phyloP scores from a whole-genome alignment of 2,888 invertebrate genomes.

The Apotomis turbidana region DNA sequence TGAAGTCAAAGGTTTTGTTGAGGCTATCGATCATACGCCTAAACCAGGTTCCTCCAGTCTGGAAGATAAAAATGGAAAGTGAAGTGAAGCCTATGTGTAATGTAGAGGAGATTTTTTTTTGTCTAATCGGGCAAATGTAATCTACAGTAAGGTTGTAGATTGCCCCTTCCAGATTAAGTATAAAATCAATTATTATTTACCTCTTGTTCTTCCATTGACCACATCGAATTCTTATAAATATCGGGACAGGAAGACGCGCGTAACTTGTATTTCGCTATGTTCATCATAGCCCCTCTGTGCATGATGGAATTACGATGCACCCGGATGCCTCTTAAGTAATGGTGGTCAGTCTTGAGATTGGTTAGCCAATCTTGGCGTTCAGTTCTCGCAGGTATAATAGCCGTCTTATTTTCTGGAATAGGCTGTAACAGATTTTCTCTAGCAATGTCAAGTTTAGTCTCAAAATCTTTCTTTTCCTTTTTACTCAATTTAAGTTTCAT shows the following conservation, averaged over 20 bases:
- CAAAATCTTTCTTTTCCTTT: conserved; percentile 70
- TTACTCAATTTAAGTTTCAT: conserved; percentile 83
- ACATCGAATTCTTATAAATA: conserved; percentile 94
- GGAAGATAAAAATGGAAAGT: conserved; percentile 55
- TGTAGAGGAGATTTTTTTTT: no score
- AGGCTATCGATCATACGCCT: conserved; percentile 86
- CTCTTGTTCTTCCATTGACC: conserved; percentile 89
- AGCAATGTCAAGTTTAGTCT: conserved; percentile 71
- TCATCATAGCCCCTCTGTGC: conserved; percentile 94
- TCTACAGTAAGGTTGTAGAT: no score
- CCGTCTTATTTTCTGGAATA: conserved; percentile 74
- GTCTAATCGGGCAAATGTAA: no score
- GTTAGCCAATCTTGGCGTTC: conserved; percentile 72
- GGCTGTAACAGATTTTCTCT: conserved; percentile 73
- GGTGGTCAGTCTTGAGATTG: conserved; percentile 84
- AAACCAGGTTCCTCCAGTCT: conserved; percentile 86
- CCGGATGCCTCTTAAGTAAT: conserved; percentile 88
- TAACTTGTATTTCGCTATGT: conserved; percentile 91
- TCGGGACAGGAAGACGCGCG: conserved; percentile 97
- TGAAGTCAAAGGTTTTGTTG: conserved; percentile 91
- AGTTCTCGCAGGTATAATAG: conserved; percentile 58
- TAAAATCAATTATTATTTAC: conserved; percentile 71
- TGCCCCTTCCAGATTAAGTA: no score
- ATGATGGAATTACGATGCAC: conserved; percentile 93
- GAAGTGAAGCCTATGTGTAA: no score